These are phyloP conservation scores for Rotaria magnacalcarata DNA, from an alignment of 2,888 invertebrate species.

Conservation along the genomic window DNA sequence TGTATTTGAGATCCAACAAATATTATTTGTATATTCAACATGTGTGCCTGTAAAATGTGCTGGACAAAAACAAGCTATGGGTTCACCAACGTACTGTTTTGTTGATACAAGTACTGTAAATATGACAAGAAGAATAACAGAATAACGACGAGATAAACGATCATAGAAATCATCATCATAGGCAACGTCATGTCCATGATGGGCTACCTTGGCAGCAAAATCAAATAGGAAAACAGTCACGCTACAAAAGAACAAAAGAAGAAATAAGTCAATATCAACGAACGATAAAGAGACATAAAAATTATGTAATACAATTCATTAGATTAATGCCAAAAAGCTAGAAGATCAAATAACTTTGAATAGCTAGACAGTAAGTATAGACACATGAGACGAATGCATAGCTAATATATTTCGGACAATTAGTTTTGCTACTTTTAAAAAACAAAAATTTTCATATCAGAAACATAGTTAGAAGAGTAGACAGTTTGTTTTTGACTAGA, in stretches of 20 bases:
- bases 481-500: no score
- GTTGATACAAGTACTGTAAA: slow-evolving; percentile 46
- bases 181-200: slow-evolving; percentile 11
- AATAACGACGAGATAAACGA: slow-evolving; percentile 46
- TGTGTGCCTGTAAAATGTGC: slow-evolving; percentile 46
- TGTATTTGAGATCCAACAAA: slow-evolving; percentile 46
- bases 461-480: no score
- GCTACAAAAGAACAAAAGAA: background rate
- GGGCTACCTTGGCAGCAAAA: background rate
- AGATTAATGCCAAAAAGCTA: no score
- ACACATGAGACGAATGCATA: no score
- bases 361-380: no score
- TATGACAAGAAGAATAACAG: slow-evolving; percentile 44
- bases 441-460: no score
- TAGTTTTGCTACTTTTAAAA: no score
- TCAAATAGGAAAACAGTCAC: slow-evolving; percentile 4
- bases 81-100: slow-evolving; percentile 48
- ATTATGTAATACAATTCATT: no score
- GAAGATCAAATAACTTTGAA: no score
- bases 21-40: slow-evolving; percentile 47
- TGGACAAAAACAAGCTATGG: slow-evolving; percentile 44
- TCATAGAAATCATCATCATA: slow-evolving; percentile 47
- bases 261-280: background rate
- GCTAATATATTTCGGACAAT: no score
- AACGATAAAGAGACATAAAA: no score